A percentile compares a stretch with the other conserved stretches of the same genome.
Evolutionary conservation across 2,888 invertebrate species (phyloP).

Genomic region (Penaeus monodon): DNA sequence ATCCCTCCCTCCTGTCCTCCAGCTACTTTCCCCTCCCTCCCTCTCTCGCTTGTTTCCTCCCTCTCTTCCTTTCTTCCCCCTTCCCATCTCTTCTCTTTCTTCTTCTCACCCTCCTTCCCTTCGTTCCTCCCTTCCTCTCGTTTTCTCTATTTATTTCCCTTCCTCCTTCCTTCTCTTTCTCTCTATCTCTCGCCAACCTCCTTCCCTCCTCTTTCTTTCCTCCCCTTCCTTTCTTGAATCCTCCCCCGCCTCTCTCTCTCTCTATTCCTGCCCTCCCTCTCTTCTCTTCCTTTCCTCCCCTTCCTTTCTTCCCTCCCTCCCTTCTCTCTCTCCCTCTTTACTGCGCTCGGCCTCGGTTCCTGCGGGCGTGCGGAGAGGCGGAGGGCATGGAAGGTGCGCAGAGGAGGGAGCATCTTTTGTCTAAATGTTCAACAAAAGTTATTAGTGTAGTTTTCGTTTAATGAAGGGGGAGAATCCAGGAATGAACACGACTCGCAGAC

Average conservation of each 20-base stretch:
- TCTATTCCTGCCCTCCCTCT: neutral
- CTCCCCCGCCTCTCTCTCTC: neutral
- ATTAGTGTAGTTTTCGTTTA: too few relatives aligned
- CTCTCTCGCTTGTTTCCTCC: neutral
- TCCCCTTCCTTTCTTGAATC: too few relatives aligned
- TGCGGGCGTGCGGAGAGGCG: too few relatives aligned
- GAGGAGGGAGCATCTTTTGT: too few relatives aligned
- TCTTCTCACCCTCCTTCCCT: neutral
- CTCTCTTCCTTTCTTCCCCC: neutral
- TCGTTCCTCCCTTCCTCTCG: conserved; percentile 2
- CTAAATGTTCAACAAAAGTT: too few relatives aligned
- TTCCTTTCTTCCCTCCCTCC: neutral
- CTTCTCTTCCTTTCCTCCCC: neutral
- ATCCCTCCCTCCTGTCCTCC: neutral
- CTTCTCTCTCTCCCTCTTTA: too few relatives aligned
- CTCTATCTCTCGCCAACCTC: neutral
- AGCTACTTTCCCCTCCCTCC: too few relatives aligned
- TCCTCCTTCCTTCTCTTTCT: conserved; percentile 9
- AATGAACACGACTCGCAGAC: too few relatives aligned
- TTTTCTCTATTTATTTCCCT: neutral
- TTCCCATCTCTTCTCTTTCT: neutral
- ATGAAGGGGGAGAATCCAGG: too few relatives aligned
- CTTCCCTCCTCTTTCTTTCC: neutral
- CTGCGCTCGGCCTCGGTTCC: too few relatives aligned
- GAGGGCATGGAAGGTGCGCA: too few relatives aligned